Percentiles rank a stretch among this genome's conserved stretches.
Conservation (phyloP, 2,113 vertebrate species). For the Cheirogaleus medius region DNA sequence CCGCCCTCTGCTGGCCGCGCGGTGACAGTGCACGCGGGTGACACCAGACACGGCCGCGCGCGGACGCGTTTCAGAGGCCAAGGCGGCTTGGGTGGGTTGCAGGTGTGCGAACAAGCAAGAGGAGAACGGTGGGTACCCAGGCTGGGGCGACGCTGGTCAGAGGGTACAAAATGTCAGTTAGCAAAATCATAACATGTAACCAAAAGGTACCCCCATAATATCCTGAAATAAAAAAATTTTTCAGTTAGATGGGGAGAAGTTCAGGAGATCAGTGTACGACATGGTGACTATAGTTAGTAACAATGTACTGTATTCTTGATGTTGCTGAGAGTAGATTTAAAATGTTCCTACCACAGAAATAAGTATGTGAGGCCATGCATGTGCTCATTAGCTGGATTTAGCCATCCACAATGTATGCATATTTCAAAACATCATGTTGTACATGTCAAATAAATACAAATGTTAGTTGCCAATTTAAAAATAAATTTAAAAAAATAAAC, state of each 20-base stretch:
- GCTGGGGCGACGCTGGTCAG: neutral
- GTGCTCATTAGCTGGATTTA: neutral
- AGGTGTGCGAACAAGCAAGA: neutral
- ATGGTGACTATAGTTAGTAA: neutral
- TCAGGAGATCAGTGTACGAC: neutral
- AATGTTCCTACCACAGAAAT: neutral
- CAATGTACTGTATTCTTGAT: neutral
- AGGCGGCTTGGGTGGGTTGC: accelerated
- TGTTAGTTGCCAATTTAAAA: neutral
- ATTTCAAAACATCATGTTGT: neutral
- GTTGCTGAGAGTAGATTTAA: neutral
- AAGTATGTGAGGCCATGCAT: neutral
- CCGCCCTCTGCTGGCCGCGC: conserved; percentile 82
- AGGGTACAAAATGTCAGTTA: too few relatives aligned
- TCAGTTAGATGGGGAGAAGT: neutral
- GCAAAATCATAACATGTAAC: too few relatives aligned
- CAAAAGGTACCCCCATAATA: too few relatives aligned
- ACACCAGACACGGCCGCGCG: too few relatives aligned
- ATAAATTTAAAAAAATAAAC: neutral
- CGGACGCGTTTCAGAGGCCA: neutral
- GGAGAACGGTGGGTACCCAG: neutral
- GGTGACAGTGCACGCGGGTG: too few relatives aligned
- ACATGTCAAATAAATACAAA: neutral
- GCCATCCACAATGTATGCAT: neutral
- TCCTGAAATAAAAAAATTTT: too few relatives aligned